phyloP scores from a whole-genome alignment of 64 coral and sea anemone species.

The Acropora tenuis region DNA sequence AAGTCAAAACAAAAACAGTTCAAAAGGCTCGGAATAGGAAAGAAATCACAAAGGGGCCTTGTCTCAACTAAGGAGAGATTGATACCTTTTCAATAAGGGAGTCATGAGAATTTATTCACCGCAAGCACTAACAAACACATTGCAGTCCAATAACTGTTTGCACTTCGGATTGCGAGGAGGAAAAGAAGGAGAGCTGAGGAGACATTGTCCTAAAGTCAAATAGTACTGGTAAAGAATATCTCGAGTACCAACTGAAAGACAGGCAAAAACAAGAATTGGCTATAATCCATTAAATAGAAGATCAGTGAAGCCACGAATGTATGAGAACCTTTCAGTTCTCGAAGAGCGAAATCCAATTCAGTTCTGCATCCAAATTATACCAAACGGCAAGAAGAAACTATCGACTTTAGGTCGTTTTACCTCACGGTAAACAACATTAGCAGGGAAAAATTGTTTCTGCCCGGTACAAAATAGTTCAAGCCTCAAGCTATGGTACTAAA shows the following conservation, averaged over 20 bases:
- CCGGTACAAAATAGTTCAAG: constrained; percentile 19
- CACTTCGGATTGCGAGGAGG: not conserved
- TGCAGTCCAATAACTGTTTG: not conserved
- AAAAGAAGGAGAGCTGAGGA: not conserved
- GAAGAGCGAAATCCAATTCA: not conserved
- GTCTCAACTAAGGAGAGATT: too few relatives aligned
- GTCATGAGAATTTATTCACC: constrained; percentile 16
- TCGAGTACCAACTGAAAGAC: constrained; percentile 23
- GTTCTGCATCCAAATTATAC: constrained; percentile 34
- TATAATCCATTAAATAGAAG: constrained; percentile 11
- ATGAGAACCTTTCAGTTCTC: not conserved
- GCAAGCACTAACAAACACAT: constrained; percentile 11
- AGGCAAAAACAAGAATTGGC: constrained; percentile 30
- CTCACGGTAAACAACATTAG: not conserved
- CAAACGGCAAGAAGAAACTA: not conserved
- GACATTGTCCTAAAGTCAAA: not conserved
- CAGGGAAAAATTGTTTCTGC: not conserved
- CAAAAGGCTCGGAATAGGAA: too few relatives aligned
- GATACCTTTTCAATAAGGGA: not conserved
- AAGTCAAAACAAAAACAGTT: too few relatives aligned
- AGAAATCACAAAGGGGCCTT: too few relatives aligned
- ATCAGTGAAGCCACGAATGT: constrained; percentile 31
- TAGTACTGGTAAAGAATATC: constrained; percentile 2
- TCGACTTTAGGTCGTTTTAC: constrained; percentile 23
- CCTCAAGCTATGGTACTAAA: constrained; percentile 27